These are phyloP conservation scores for Procambarus clarkii DNA, from an alignment of 1,140 invertebrate genomes.

Conservation along the genomic window DNA sequence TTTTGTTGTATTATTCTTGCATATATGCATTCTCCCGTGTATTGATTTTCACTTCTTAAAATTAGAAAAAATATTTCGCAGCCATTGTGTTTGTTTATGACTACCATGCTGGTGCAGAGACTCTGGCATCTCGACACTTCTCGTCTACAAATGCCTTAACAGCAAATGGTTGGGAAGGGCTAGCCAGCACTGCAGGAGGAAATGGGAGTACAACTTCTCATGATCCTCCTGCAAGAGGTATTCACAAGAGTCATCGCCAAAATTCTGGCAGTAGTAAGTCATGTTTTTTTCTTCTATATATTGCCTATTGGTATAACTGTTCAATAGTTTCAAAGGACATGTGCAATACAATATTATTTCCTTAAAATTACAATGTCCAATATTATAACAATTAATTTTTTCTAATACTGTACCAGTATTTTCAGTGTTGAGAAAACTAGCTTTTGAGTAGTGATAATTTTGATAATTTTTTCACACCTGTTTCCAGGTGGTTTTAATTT, in stretches of 20 bases:
- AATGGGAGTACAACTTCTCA: slow-evolving; percentile 7
- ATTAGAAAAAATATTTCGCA: slow-evolving; percentile 76
- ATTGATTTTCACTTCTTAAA: not conserved
- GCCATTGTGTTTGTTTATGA: slow-evolving; percentile 98
- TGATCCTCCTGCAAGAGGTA: slow-evolving; percentile 76
- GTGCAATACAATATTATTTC: no score
- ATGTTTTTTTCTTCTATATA: not conserved
- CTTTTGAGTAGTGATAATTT: no score
- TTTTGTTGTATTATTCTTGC: no score
- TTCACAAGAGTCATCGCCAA: slow-evolving; percentile 54
- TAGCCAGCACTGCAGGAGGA: not conserved
- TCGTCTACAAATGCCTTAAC: slow-evolving; percentile 84
- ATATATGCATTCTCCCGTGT: no score
- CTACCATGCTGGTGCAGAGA: slow-evolving; percentile 93
- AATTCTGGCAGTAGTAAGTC: slow-evolving; percentile 57
- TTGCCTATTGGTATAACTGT: not conserved
- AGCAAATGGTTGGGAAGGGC: slow-evolving; percentile 77
- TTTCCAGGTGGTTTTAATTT: no score
- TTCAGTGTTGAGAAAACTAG: no score
- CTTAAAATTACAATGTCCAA: no score
- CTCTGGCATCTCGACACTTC: slow-evolving; percentile 91
- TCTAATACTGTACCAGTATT: no score
- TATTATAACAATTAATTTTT: no score
- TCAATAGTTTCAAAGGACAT: not conserved
- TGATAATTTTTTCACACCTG: no score